Conservation (phyloP, 2,797 vertebrate genomes). For the Saguinus oedipus region DNA sequence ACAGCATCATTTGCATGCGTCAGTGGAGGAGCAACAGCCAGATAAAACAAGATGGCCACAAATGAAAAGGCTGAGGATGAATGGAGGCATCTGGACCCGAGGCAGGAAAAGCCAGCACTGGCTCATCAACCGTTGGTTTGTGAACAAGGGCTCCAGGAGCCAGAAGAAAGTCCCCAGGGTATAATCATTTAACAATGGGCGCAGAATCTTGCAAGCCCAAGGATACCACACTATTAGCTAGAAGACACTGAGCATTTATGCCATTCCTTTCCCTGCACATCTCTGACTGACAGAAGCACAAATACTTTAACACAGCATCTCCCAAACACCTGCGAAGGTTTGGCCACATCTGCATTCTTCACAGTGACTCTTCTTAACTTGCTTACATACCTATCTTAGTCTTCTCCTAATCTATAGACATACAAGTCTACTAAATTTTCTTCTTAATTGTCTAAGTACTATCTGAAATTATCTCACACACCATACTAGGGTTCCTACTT, state of each 20-base stretch:
- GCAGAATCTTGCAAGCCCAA: background rate
- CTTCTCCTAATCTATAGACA: background rate
- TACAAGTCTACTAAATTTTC: background rate
- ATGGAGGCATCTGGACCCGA: background rate
- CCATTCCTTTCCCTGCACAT: background rate
- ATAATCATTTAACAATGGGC: background rate
- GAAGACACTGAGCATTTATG: background rate
- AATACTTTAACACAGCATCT: background rate
- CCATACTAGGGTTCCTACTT: background rate
- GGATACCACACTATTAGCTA: too few species aligned
- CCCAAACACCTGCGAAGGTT: background rate
- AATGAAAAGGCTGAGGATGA: too few species aligned
- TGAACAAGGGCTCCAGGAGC: background rate
- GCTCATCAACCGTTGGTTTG: background rate
- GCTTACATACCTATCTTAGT: background rate
- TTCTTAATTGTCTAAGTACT: background rate
- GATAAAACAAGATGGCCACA: background rate
- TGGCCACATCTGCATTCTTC: background rate
- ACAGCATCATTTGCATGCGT: rapidly evolving
- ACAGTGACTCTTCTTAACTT: background rate
- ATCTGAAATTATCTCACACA: background rate
- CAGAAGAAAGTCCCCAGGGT: background rate
- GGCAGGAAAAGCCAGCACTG: too few species aligned
- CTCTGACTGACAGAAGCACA: background rate
- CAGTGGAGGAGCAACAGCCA: background rate